A percentile compares a stretch with the other conserved stretches of the same genome.
Evolutionary conservation across 2,113 vertebrate genomes (phyloP).

Genomic region (Eidolon helvum): DNA sequence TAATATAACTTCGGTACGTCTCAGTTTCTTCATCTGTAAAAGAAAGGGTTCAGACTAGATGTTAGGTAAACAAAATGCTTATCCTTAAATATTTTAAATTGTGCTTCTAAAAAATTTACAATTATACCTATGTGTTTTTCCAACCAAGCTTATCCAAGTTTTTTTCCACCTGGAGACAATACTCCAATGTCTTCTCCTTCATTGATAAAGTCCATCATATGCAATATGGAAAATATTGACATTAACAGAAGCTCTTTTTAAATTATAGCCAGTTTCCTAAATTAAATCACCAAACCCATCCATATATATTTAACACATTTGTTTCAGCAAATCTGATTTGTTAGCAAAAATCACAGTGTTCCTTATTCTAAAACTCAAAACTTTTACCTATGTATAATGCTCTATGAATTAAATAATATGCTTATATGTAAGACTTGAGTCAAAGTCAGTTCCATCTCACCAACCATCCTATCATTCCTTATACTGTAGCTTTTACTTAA

Average conservation of each 20-base stretch:
- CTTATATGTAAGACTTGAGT: not conserved
- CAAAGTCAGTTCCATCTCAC: not conserved
- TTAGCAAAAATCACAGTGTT: not conserved
- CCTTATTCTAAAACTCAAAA: slow-evolving; percentile 35
- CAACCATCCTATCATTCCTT: not conserved
- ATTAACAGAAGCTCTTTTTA: slow-evolving; percentile 25
- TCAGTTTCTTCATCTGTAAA: not conserved
- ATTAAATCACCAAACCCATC: not conserved
- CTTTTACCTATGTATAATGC: not conserved
- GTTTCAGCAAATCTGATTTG: slow-evolving; percentile 43
- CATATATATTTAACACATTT: slow-evolving; percentile 28
- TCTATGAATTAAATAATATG: not conserved
- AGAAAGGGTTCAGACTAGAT: not conserved
- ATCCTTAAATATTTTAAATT: slow-evolving; percentile 20
- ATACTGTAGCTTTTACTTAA: not conserved
- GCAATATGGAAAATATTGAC: not conserved
- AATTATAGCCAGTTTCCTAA: not conserved
- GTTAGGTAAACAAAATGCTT: not conserved
- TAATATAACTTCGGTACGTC: not conserved
- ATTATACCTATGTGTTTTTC: not conserved
- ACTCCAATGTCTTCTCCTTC: not conserved
- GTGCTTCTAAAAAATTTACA: not conserved
- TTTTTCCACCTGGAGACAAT: not conserved
- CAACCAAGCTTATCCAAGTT: not conserved
- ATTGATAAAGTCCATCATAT: slow-evolving; percentile 11